A percentile compares a stretch with the other conserved stretches of the same genome.
Evolutionary conservation across 2,888 invertebrate genomes (phyloP).

Genomic region (Dendrolimus pini): DNA sequence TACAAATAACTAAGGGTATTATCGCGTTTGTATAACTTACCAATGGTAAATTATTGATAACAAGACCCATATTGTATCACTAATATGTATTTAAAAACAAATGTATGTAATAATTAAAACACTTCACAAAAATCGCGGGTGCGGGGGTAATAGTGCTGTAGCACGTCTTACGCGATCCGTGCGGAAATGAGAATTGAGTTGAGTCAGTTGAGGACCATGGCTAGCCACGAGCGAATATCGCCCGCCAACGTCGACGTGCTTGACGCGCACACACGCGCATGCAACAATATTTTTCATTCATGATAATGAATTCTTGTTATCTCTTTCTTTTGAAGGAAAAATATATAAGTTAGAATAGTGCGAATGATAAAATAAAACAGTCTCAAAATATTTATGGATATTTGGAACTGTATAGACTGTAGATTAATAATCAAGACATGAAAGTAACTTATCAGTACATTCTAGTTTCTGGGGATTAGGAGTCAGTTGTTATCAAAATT

Average conservation of each 20-base stretch:
- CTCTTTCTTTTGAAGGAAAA: slow-evolving; percentile 38
- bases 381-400: not conserved
- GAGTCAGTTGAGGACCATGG: slow-evolving; percentile 3
- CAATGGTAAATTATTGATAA: slow-evolving; percentile 59
- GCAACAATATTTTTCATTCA: slow-evolving; percentile 54
- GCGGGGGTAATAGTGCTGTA: slow-evolving; percentile 27
- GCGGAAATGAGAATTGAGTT: slow-evolving; percentile 44
- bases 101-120: slow-evolving; percentile 23
- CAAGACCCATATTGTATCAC: slow-evolving; percentile 59
- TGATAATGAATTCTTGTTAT: slow-evolving; percentile 53
- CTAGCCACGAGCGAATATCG: slow-evolving; percentile 22
- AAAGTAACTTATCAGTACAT: slow-evolving; percentile 5
- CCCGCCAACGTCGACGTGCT: slow-evolving; percentile 38
- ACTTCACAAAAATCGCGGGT: slow-evolving; percentile 35
- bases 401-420: not conserved
- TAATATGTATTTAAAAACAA: slow-evolving; percentile 14
- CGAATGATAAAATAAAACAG: slow-evolving; percentile 13
- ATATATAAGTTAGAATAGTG: slow-evolving; percentile 24
- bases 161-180: slow-evolving; percentile 60
- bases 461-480: not conserved
- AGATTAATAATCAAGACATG: not conserved
- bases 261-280: slow-evolving; percentile 41
- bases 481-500: slow-evolving; percentile 23
- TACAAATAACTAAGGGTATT: slow-evolving; percentile 20
- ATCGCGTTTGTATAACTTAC: slow-evolving; percentile 38